Evolutionary conservation across 1,140 invertebrate genomes (phyloP).

Genomic region (Achatina immaculata): DNA sequence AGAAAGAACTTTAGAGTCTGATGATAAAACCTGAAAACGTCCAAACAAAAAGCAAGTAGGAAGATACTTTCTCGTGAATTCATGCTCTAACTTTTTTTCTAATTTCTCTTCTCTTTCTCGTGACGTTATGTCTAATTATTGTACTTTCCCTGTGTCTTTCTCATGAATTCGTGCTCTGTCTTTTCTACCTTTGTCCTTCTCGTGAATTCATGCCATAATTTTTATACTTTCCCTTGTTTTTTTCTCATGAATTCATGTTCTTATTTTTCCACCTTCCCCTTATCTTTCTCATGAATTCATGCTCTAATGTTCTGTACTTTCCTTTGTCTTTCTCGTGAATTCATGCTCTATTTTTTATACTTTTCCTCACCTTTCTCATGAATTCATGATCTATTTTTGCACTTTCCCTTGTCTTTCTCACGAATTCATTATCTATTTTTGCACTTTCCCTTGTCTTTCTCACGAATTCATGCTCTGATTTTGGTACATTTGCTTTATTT

Average conservation of each 20-base stretch:
- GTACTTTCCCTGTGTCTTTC: neutral
- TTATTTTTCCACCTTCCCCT: neutral
- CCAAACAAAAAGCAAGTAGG: too few relatives aligned
- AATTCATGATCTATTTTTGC: neutral
- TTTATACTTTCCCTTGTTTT: neutral
- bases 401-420: neutral
- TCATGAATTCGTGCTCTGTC: neutral
- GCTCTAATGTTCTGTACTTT: too few relatives aligned
- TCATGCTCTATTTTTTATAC: neutral
- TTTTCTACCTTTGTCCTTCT: neutral
- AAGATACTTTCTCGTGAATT: too few relatives aligned
- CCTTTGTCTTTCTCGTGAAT: neutral
- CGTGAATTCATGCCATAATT: neutral
- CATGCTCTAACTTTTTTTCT: too few relatives aligned
- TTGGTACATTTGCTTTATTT: neutral
- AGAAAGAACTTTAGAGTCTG: too few relatives aligned
- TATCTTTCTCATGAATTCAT: slow-evolving; percentile 11
- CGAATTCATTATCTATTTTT: neutral
- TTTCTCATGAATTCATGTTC: neutral
- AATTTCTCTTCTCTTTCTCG: too few relatives aligned
- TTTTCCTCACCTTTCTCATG: neutral
- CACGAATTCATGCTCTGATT: too few relatives aligned
- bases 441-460: neutral
- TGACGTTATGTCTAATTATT: too few relatives aligned
- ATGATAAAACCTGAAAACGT: too few relatives aligned